phyloP scores from a whole-genome alignment of 2,888 invertebrate genomes.

The Myopa tessellatipennis region DNA sequence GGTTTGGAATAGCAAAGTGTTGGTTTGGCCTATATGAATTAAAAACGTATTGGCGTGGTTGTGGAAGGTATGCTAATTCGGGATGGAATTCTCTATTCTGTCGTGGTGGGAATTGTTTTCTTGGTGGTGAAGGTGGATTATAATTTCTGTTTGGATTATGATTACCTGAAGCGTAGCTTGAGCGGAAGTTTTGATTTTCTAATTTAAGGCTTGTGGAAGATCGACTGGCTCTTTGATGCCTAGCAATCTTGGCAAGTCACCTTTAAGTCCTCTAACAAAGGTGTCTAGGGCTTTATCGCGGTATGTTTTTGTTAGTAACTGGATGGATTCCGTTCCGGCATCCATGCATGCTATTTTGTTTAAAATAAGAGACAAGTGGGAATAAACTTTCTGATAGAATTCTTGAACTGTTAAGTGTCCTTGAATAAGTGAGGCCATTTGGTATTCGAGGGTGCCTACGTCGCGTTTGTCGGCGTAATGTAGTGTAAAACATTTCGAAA shows the following conservation, averaged over 20 bases:
- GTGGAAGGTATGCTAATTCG: not conserved
- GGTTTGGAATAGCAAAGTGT: not conserved
- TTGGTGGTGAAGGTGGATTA: not conserved
- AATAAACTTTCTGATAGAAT: conserved; percentile 32
- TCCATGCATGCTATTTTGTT: conserved; percentile 35
- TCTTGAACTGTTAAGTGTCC: conserved; percentile 14
- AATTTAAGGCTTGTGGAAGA: conserved; percentile 26
- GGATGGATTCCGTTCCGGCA: not conserved
- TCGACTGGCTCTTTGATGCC: conserved; percentile 17
- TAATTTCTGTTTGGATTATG: not conserved
- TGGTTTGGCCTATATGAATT: not conserved
- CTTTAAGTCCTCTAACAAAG: conserved; percentile 17
- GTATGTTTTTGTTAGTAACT: conserved; percentile 6
- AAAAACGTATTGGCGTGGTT: not conserved
- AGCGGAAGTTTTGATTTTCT: conserved; percentile 17
- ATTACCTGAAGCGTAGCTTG: conserved; percentile 13
- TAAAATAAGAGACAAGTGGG: conserved; percentile 35
- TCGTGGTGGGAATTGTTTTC: not conserved
- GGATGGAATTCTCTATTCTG: not conserved
- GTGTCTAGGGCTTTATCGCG: conserved; percentile 20
- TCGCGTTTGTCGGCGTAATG: conserved; percentile 40
- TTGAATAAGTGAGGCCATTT: conserved; percentile 42
- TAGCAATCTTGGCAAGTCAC: conserved; percentile 20
- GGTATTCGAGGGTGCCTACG: conserved; percentile 35
- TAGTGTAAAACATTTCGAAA: conserved; percentile 29